Base-by-base conservation (phyloP, 2,113 vertebrate genomes). In the Macrotis lagotis region DNA sequence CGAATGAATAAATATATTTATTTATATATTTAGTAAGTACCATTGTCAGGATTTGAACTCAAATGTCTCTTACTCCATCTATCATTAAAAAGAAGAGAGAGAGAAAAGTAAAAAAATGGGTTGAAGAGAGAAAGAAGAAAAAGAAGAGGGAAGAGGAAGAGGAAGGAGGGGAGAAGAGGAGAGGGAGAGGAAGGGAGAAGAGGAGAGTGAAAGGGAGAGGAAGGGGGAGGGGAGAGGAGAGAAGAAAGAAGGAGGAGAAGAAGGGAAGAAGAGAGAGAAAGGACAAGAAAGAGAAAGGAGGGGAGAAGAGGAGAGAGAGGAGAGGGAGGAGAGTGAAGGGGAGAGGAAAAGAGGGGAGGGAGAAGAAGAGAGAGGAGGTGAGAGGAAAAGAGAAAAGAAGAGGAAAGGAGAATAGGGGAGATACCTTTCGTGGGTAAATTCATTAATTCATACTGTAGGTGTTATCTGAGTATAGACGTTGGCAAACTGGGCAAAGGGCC, bases 231-330 rank as follows among this genome's bases (percentile, higher is more conserved):
- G 50, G 44, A 12, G 3, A 50, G 44, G 9, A 16, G 24, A 0
- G 19, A 49, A 22, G 26, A 47, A 25, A 8, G 2, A 11, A 47
- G 0, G 4, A 19, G 90, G 19, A 92, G 0, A 4, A 22, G 47
- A 89, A 3, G 52, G 0, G 24, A 49, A 19, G 31, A 28, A 1
- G n/a, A 9, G 91, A 51, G 26, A 44, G 25, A 22, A 0, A n/a
- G 26, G 8, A 37, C 25, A 22, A n/a, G 3, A 14, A 3, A 89
- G 11, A 5, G 0, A 12, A 48, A 51, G 0, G 0, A 50, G 10
- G 49, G 11, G 0, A 25, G 6, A 26, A 48, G 37, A 4, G 1
- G 11, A 8, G 8, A n/a, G 3, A 0, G 3, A n/a, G 44, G 9
- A 47, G 12, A 25, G 6, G 59, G 7, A 26, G 28, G 91, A 22